Evolutionary conservation across 2,888 invertebrate species (phyloP), one percentile per base, ranked within the genome.

Genomic region (Bimastos eiseni): DNA sequence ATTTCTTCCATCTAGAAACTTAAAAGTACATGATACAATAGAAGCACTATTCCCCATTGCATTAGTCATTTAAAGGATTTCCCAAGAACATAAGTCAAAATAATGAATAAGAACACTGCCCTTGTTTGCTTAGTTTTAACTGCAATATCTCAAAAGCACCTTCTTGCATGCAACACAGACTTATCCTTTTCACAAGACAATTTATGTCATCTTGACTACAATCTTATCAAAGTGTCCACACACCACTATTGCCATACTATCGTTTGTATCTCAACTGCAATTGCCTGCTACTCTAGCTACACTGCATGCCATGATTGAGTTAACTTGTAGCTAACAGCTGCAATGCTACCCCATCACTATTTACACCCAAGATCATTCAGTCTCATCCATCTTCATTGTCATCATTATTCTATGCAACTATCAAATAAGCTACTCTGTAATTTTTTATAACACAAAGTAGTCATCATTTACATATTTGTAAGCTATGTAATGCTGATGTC

Each of bases 1-100:
- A 70, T n/a, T n/a, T 55, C 55, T 55, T 70, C 70, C 70, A 70
- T 70, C 70, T 70, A 70, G 70, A 70, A 70, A 70, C 70, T 70
- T 70, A 70, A 70, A 70, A 70, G 70, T n/a, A 70, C 70, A 70
- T 70, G 70, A n/a, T 70, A 70, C 13, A 70, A n/a, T 70, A 70
- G 30, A 70, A 30, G n/a, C 30, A 70, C n/a, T 70, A 70, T 70
- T 70, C 70, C 70, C 70, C 70, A 70, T n/a, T 70, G 70, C n/a
- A 70, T 49, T 70, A 70, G 30, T 70, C n/a, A 70, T 70, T 11
- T 70, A 11, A 70, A 70, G n/a, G n/a, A 70, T 70, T 70, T 30
- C 70, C 70, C 8, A 70, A 30, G 30, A 70, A 70, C n/a, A n/a
- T 70, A 8, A 70, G n/a, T n/a, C n/a, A 70, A 70, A 70, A 70